These are phyloP conservation scores for Raja brachyura DNA, from an alignment of 2,113 vertebrate genomes.

Conservation along the genomic window DNA sequence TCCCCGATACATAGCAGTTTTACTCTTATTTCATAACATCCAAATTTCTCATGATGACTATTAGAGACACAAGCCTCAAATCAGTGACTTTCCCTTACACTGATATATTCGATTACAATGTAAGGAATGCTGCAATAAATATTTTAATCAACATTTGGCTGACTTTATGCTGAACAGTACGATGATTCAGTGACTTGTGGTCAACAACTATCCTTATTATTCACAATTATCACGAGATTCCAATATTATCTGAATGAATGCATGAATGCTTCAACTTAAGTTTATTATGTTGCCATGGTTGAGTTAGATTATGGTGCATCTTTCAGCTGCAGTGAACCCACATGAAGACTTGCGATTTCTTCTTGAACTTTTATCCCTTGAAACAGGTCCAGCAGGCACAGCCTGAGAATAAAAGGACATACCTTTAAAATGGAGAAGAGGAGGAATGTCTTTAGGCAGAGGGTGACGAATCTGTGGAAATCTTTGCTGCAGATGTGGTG, in stretches of 20 bases:
- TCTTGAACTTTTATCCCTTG: neutral
- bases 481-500: no score
- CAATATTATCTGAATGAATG: neutral
- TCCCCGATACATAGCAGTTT: neutral
- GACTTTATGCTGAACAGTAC: neutral
- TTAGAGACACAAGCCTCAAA: neutral
- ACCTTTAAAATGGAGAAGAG: no score
- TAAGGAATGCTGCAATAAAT: neutral
- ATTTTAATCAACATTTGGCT: neutral
- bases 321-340: neutral
- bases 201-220: neutral
- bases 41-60: neutral
- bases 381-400: no score
- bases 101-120: neutral
- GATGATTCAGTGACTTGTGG: neutral
- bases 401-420: no score
- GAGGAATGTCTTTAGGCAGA: no score
- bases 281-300: neutral
- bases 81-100: neutral
- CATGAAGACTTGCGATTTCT: neutral
- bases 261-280: slow-evolving; percentile 2
- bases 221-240: neutral
- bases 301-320: neutral
- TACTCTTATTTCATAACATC: neutral
- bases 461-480: no score